Evolutionary conservation across 1,140 invertebrate species (phyloP).

Genomic region (Bombus confusus): DNA sequence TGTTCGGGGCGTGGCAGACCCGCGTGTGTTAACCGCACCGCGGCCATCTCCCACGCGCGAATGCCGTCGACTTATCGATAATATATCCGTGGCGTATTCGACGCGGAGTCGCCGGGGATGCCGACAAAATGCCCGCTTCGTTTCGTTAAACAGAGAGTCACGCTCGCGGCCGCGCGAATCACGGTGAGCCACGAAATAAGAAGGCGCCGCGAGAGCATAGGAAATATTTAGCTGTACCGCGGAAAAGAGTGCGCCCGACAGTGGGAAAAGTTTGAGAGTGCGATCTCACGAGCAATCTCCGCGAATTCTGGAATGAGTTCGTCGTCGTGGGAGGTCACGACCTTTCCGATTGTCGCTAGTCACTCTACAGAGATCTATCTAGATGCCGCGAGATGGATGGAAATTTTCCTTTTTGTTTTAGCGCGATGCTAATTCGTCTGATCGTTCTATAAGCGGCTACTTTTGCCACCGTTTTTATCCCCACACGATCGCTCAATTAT

Average conservation of each 20-base stretch:
- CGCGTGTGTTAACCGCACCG: slow-evolving; percentile 55
- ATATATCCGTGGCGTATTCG: not conserved
- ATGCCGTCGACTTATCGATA: slow-evolving; percentile 57
- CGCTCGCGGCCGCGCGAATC: not conserved
- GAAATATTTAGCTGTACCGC: too few species aligned
- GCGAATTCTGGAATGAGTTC: slow-evolving; percentile 5
- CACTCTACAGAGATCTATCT: too few species aligned
- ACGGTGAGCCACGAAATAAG: too few species aligned
- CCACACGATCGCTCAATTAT: too few species aligned
- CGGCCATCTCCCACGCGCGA: slow-evolving; percentile 66
- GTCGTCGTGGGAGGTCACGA: not conserved
- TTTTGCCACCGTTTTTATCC: too few species aligned
- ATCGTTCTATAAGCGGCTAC: too few species aligned
- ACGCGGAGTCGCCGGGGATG: not conserved
- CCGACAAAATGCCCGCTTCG: not conserved
- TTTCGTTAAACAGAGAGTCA: slow-evolving; percentile 42
- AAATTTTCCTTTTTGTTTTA: too few species aligned
- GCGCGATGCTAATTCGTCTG: too few species aligned
- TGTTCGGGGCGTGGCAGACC: slow-evolving; percentile 66
- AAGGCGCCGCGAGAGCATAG: too few species aligned
- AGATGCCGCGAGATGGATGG: not conserved
- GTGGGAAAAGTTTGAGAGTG: slow-evolving; percentile 17
- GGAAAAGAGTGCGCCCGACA: too few species aligned
- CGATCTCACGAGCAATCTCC: slow-evolving; percentile 1
- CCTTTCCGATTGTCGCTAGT: not conserved